These are phyloP conservation scores for Otis tarda DNA, from an alignment of 2,113 vertebrate genomes.

Conservation along the genomic window DNA sequence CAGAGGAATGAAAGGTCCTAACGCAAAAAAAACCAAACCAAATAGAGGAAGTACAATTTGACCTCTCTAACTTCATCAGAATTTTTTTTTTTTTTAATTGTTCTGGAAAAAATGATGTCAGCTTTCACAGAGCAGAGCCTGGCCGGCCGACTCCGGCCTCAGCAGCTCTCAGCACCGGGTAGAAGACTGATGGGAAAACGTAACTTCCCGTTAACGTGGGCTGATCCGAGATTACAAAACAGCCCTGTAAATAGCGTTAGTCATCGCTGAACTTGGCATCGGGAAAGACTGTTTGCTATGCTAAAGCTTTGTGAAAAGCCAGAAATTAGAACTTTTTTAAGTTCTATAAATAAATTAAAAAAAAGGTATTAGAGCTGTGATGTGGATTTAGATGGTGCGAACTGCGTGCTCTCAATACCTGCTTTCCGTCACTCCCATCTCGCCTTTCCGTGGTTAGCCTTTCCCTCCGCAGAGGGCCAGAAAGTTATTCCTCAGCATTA, in stretches of 20 bases:
- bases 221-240: slow-evolving; percentile 65
- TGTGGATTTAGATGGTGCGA: not conserved
- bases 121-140: not conserved
- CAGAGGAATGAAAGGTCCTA: not conserved
- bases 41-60: not conserved
- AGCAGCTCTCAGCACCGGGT: slow-evolving; percentile 22
- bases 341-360: not conserved
- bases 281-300: slow-evolving; percentile 13
- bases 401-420: not conserved
- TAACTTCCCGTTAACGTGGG: slow-evolving; percentile 62
- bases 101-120: not conserved
- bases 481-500: slow-evolving; percentile 31
- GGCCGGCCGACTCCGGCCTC: not conserved
- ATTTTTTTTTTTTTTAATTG: not conserved
- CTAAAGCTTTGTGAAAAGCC: not conserved
- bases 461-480: slow-evolving; percentile 20
- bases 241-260: slow-evolving; percentile 64
- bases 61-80: not conserved
- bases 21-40: not conserved
- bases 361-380: not conserved
- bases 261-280: slow-evolving; percentile 52
- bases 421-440: not conserved
- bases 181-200: slow-evolving; percentile 45
- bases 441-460: not conserved
- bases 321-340: not conserved